Conservation (phyloP, 2,113 vertebrate species). For the Misgurnus anguillicaudatus region DNA sequence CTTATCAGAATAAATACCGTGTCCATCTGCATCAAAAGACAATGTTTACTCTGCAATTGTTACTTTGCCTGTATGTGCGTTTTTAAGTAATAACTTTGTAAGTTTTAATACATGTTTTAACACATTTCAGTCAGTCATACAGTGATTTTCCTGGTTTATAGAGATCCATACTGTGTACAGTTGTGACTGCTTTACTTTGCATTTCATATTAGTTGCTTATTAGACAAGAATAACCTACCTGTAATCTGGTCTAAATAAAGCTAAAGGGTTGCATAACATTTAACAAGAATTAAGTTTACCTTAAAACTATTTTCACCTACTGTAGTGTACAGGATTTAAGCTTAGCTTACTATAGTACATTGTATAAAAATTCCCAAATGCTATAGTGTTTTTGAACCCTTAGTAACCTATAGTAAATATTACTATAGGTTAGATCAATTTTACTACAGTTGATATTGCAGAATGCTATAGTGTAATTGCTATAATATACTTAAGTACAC, state of each 20-base stretch:
- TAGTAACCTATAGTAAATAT: too few relatives aligned
- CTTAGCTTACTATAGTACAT: too few relatives aligned
- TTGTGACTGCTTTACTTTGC: not conserved
- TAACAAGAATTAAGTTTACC: too few relatives aligned
- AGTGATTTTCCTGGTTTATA: slow-evolving; percentile 11
- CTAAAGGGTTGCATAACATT: not conserved
- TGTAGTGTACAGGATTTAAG: too few relatives aligned
- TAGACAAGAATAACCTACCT: not conserved
- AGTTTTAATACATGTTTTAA: not conserved
- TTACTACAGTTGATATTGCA: too few relatives aligned
- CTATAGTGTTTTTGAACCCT: too few relatives aligned
- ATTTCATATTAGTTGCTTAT: not conserved
- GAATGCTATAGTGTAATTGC: too few relatives aligned
- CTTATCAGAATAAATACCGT: not conserved
- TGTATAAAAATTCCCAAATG: too few relatives aligned
- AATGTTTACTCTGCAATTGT: not conserved
- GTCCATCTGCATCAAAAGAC: not conserved
- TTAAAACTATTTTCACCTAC: too few relatives aligned
- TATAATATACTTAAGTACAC: too few relatives aligned
- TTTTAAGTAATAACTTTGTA: not conserved
- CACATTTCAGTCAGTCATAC: not conserved
- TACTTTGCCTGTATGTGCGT: not conserved
- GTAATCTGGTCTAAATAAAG: not conserved
- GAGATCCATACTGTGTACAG: not conserved
- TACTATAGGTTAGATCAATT: too few relatives aligned